Base-by-base conservation (phyloP, 2,888 invertebrate genomes). In the Tenthredo amoena region DNA sequence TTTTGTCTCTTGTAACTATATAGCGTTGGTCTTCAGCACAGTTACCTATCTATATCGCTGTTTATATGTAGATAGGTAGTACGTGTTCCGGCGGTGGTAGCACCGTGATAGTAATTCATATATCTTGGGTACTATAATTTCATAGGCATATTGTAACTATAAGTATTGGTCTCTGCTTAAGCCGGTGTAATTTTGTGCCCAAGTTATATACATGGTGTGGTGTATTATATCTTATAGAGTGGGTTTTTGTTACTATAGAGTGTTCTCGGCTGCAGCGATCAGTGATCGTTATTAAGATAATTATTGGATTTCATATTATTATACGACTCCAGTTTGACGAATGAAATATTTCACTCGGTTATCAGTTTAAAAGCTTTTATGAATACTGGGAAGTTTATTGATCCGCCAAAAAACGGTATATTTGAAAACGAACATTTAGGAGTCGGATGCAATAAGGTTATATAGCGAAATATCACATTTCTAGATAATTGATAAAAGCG, bases 121-220 rank as follows among this genome's bases (percentile, higher is more conserved):
- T 26, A 62, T 62, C 62, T 62, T 9, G 26, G 62, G 40, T 2
- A 21, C 31, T 68, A 74, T 74, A 77, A 77, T 77, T 77, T 77
- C 26, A 55, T 77, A 77, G 77, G 77, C 77, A 77, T 77, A n/a
- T 55, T 77, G 34, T 77, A 77, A 77, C 77, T 34, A 77, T 77
- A 77, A 77, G 77, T 77, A 77, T 77, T 77, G 77, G 50, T 77
- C 77, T 74, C 68, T 68, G 47, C 77, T 77, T 77, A 77, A 77
- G 77, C 34, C 77, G 77, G 31, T 77, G 55, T 55, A 77, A 77
- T 77, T 50, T 68, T 68, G 55, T 77, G 26, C 55, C 50, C 77
- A 55, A 77, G 77, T 77, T 76, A 76, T 76, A 76, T 26, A 26
- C 26, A 62, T 18, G 21, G 10, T 76, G 21, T 76, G 21, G 5